Evolutionary conservation across 1,140 invertebrate genomes (phyloP).

Genomic region (Oedothorax gibbosus): DNA sequence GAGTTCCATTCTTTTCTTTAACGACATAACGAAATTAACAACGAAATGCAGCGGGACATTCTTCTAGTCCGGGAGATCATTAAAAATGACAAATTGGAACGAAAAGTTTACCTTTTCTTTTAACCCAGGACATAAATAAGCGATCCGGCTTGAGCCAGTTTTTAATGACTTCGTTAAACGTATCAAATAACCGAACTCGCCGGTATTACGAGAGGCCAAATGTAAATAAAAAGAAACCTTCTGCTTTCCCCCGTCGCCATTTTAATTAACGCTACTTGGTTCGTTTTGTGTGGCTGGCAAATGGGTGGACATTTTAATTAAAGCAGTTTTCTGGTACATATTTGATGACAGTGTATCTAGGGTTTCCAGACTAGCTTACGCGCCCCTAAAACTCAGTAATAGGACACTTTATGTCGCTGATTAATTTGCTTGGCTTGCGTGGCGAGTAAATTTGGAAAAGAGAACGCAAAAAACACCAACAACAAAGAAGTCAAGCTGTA

Average conservation of each 20-base stretch:
- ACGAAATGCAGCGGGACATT: constrained; percentile 35
- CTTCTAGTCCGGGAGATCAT: constrained; percentile 48
- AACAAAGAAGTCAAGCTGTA: background rate
- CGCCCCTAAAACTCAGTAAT: constrained; percentile 49
- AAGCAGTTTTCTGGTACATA: constrained; percentile 59
- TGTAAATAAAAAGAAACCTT: constrained; percentile 51
- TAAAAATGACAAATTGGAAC: constrained; percentile 59
- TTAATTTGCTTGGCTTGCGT: constrained; percentile 47
- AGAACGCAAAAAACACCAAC: constrained; percentile 4
- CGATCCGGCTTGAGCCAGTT: constrained; percentile 38
- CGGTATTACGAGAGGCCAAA: constrained; percentile 21
- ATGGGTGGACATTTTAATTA: constrained; percentile 59
- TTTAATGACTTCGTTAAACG: constrained; percentile 56
- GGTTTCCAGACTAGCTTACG: constrained; percentile 30
- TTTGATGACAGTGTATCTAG: constrained; percentile 48
- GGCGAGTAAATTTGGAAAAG: constrained; percentile 22
- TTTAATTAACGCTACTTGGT: constrained; percentile 52
- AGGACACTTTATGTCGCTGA: constrained; percentile 57
- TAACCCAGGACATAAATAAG: constrained; percentile 54
- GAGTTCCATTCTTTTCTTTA: constrained; percentile 30
- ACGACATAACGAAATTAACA: constrained; percentile 57
- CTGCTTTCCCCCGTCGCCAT: constrained; percentile 26
- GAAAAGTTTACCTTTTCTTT: constrained; percentile 55
- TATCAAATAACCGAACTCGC: constrained; percentile 38
- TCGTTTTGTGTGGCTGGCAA: constrained; percentile 32